phyloP scores from a whole-genome alignment of 2,113 vertebrate species.

The Perccottus glenii region DNA sequence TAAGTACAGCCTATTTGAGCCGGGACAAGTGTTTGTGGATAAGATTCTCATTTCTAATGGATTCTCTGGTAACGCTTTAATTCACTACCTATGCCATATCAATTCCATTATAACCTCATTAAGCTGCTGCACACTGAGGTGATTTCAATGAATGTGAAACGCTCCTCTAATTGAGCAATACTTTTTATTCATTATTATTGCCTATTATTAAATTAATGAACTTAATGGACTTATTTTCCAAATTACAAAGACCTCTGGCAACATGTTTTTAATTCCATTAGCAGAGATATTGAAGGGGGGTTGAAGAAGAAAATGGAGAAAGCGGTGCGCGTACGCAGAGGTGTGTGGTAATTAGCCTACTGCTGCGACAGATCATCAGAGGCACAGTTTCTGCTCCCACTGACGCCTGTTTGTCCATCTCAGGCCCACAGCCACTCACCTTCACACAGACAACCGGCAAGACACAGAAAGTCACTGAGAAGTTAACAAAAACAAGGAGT shows the following conservation, averaged over 20 bases:
- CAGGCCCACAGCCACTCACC: conserved; percentile 33
- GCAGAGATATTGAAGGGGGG: conserved; percentile 44
- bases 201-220: conserved; percentile 83
- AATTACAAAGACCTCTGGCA: conserved; percentile 73
- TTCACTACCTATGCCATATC: conserved; percentile 78
- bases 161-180: conserved; percentile 77
- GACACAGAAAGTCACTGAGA: background rate
- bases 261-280: conserved; percentile 76
- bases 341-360: conserved; percentile 72
- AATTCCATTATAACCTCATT: conserved; percentile 81
- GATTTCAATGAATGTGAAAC: conserved; percentile 72
- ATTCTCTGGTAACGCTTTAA: conserved; percentile 74
- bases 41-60: conserved; percentile 69
- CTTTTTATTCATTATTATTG: conserved; percentile 79
- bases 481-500: no score
- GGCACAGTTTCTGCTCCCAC: conserved; percentile 40
- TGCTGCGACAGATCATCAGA: conserved; percentile 67
- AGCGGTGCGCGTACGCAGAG: conserved; percentile 26
- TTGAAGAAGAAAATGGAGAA: background rate
- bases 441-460: conserved; percentile 20
- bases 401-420: conserved; percentile 49
- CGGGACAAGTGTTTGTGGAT: conserved; percentile 73
- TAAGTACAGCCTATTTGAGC: conserved; percentile 64
- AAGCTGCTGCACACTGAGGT: conserved; percentile 72
- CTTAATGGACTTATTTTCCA: conserved; percentile 77